Conservation (phyloP, 2,113 vertebrate species). For the Potamarius usumacintae region DNA sequence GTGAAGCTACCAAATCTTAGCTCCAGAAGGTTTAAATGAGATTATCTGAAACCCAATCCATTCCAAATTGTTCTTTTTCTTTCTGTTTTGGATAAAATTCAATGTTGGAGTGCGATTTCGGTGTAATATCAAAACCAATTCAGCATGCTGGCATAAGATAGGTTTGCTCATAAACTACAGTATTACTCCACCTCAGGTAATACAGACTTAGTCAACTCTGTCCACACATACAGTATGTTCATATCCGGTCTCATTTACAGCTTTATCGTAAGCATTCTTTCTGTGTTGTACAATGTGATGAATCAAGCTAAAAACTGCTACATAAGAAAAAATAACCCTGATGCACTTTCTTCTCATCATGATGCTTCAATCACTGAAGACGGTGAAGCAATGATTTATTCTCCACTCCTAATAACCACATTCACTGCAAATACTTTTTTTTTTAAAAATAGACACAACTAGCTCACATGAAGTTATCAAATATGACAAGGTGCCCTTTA, state of each 20-base stretch:
- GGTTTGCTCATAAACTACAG: not conserved
- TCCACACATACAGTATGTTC: not conserved
- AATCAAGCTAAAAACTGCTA: not conserved
- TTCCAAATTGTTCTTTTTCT: not conserved
- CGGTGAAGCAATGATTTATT: not conserved
- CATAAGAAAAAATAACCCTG: not conserved
- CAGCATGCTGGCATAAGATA: not conserved
- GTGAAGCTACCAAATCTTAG: not conserved
- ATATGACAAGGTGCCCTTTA: slow-evolving; percentile 23
- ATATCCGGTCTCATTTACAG: not conserved
- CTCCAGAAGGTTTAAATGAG: not conserved
- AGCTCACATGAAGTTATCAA: not conserved
- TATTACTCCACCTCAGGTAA: not conserved
- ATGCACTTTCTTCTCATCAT: not conserved
- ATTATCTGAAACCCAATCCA: not conserved
- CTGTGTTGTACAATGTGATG: not conserved
- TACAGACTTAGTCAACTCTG: not conserved
- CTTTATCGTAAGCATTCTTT: not conserved
- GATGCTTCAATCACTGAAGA: not conserved
- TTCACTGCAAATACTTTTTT: not conserved
- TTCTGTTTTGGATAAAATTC: not conserved
- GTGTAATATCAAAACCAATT: not conserved
- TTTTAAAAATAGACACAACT: not conserved
- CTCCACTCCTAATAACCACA: not conserved
- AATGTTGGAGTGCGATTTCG: not conserved